Evolutionary conservation across 2,888 invertebrate species (phyloP).

Genomic region (Macrosiphum euphorbiae): DNA sequence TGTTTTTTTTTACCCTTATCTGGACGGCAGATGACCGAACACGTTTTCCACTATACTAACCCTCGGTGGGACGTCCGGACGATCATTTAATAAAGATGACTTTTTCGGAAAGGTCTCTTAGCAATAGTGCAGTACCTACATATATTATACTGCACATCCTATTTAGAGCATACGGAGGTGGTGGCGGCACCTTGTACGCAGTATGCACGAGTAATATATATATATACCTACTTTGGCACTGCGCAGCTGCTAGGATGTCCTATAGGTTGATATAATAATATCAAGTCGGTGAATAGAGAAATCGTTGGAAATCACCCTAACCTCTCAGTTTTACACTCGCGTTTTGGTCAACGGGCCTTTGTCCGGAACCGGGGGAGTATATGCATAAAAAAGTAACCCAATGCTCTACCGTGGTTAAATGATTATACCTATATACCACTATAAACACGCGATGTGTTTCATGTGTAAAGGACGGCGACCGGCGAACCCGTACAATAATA

Average conservation of each 20-base stretch:
- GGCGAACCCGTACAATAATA: too few relatives aligned
- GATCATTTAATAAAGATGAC: neutral
- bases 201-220: neutral
- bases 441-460: neutral
- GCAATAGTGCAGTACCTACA: neutral
- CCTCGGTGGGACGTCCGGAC: neutral
- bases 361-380: neutral
- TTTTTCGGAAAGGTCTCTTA: slow-evolving; percentile 1
- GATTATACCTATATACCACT: neutral
- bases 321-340: neutral
- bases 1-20: slow-evolving; percentile 6
- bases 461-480: too few relatives aligned
- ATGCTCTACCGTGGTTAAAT: neutral
- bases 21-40: slow-evolving; percentile 9
- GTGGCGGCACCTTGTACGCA: neutral
- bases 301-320: neutral
- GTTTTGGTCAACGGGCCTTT: neutral
- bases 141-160: neutral
- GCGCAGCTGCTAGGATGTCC: neutral
- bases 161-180: neutral
- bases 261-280: neutral
- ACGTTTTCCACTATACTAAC: slow-evolving; percentile 10
- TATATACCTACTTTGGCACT: neutral
- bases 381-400: neutral
- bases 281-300: neutral